Base-by-base conservation (phyloP, 2,113 vertebrate genomes). In the Cololabis saira region DNA sequence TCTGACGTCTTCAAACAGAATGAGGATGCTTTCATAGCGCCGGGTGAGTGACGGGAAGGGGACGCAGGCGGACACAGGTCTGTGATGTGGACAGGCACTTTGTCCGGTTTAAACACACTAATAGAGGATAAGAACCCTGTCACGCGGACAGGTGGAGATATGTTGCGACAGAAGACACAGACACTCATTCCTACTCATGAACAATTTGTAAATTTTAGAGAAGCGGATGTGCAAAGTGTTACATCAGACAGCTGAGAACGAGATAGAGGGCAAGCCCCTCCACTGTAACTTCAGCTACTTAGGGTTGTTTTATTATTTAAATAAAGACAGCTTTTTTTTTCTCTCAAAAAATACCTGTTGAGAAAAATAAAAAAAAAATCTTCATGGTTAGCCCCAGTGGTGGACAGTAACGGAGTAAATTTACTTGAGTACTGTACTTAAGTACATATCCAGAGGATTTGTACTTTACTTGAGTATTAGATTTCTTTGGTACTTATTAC, bases 1-100 rank as follows among this genome's bases (percentile, higher is more conserved):
- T 94, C 89, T 80, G 55, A 75, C 67, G 69, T 81, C 92, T 90
- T 93, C 92, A 94, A 93, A 93, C 86, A 81, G 84, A 89, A 92
- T 93, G 81, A 76, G 73, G 42, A 67, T 45, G 82, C 92, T 93
- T 94, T 93, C 84, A 92, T 89, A 87, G 82, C 27, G 52, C 71
- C 1, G 59, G 41, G 33, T 91, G 91, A 93, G 87, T 93, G 92
- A 90, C 90, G 82, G 84, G 69, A 54, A 24, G 30, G 54, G 71
- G 57, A 76, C 81, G 77, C 66, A 76, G 80, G 67, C 53, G 63
- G 67, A 78, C 74, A 82, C 84, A 86, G 83, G 82, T 45, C 89
- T 49, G 19, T 80, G 83, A 84, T 85, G 70, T 59, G 75, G 85
- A 89, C 83, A 82, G 87, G 85, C 89, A 84, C 83, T 92, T 92